phyloP scores from a whole-genome alignment of 2,888 invertebrate genomes.

The Caenorhabditis japonica region DNA sequence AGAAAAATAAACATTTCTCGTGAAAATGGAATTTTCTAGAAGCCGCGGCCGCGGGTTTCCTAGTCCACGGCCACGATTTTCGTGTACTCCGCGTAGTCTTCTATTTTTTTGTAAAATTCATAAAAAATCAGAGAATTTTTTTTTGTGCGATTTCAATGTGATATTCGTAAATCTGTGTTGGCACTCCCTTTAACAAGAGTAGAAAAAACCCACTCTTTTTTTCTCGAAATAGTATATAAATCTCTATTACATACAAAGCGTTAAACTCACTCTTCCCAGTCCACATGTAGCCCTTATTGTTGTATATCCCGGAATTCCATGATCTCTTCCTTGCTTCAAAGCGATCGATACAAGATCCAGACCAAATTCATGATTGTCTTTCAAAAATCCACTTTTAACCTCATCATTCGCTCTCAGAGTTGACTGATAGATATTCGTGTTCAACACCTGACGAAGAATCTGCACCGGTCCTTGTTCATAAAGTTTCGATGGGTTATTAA shows the following conservation, averaged over 20 bases:
- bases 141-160: too few relatives aligned
- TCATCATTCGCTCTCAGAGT: conserved; percentile 65
- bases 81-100: too few relatives aligned
- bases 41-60: too few relatives aligned
- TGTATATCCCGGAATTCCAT: conserved; percentile 75
- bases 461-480: conserved; percentile 73
- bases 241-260: too few relatives aligned
- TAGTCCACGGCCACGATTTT: too few relatives aligned
- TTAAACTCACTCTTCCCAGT: conserved; percentile 63
- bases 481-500: conserved; percentile 75
- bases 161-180: too few relatives aligned
- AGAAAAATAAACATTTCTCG: too few relatives aligned
- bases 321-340: conserved; percentile 76
- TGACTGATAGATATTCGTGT: conserved; percentile 59
- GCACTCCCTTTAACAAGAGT: too few relatives aligned
- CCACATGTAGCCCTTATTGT: conserved; percentile 73
- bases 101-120: too few relatives aligned
- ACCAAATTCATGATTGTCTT: conserved; percentile 66
- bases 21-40: too few relatives aligned
- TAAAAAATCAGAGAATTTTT: too few relatives aligned
- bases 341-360: conserved; percentile 74
- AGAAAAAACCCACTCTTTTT: background rate
- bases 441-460: conserved; percentile 56
- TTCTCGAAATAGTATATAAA: background rate
- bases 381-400: conserved; percentile 60